Percentiles rank a stretch among this genome's conserved stretches.
Evolutionary conservation across 2,888 invertebrate genomes (phyloP).

Genomic region (Dasysyrphus albostriatus): DNA sequence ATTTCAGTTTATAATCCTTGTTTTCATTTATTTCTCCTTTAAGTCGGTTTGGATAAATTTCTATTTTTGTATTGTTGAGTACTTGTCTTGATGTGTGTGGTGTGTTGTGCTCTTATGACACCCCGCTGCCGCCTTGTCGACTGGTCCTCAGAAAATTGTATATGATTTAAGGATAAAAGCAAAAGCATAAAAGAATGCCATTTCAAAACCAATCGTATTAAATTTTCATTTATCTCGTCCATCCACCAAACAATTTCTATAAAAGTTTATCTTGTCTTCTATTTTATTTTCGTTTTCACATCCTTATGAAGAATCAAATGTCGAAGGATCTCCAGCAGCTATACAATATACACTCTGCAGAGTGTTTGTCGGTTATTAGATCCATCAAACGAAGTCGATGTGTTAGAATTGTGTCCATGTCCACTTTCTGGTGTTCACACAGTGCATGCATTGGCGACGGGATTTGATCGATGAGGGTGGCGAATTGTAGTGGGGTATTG

Average conservation of each 20-base stretch:
- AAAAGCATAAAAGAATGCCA: conserved; percentile 50
- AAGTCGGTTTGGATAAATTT: conserved; percentile 13
- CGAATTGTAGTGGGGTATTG: neutral
- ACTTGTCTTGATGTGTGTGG: conserved; percentile 30
- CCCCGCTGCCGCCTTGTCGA: conserved; percentile 14
- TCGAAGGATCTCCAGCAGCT: neutral
- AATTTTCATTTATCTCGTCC: conserved; percentile 45
- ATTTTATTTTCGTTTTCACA: neutral
- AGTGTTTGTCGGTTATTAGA: conserved; percentile 54
- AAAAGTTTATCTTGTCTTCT: conserved; percentile 10
- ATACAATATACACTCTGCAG: neutral
- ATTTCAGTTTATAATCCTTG: conserved; percentile 66
- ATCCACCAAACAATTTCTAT: conserved; percentile 6
- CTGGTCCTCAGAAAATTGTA: conserved; percentile 27
- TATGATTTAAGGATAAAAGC: conserved; percentile 63
- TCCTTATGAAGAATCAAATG: conserved; percentile 32
- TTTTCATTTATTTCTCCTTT: conserved; percentile 45
- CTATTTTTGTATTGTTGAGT: conserved; percentile 28
- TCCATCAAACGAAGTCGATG: conserved; percentile 55
- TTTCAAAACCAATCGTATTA: conserved; percentile 61
- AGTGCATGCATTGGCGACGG: conserved; percentile 22
- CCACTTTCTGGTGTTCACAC: conserved; percentile 16
- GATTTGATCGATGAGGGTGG: conserved; percentile 54
- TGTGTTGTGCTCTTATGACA: conserved; percentile 21
- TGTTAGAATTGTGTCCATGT: neutral